These are phyloP conservation scores for Chascanopsetta lugubris DNA, from an alignment of 2,113 vertebrate species.

Conservation along the genomic window DNA sequence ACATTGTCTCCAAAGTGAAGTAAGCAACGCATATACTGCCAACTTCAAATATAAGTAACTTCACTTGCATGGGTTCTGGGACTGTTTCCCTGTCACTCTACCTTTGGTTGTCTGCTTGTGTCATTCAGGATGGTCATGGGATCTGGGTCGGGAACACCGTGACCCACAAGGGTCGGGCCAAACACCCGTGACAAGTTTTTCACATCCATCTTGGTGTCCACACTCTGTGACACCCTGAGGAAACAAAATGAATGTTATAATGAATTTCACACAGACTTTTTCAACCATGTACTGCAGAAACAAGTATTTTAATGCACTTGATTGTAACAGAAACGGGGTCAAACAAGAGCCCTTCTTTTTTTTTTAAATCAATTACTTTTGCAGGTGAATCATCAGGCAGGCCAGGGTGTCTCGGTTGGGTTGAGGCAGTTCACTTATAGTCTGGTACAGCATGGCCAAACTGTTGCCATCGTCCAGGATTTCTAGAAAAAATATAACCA, in stretches of 20 bases:
- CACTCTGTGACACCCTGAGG: slow-evolving; percentile 87
- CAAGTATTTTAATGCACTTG: neutral
- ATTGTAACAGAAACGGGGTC: neutral
- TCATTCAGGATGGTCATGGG: slow-evolving; percentile 90
- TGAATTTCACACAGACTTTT: neutral
- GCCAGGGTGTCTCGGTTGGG: slow-evolving; percentile 93
- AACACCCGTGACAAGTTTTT: slow-evolving; percentile 90
- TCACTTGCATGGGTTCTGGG: no score
- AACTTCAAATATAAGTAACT: neutral
- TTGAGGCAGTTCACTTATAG: slow-evolving; percentile 87
- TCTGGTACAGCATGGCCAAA: slow-evolving; percentile 86
- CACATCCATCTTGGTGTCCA: slow-evolving; percentile 89
- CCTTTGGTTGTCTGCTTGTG: slow-evolving; percentile 89
- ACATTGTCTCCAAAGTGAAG: neutral
- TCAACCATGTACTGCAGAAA: neutral
- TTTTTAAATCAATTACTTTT: slow-evolving; percentile 79
- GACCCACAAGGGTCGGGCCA: slow-evolving; percentile 92
- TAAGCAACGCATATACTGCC: neutral
- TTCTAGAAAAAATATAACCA: slow-evolving; percentile 75
- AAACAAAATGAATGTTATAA: neutral
- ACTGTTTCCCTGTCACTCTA: slow-evolving; percentile 47
- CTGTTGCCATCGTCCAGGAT: slow-evolving; percentile 91
- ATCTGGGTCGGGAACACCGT: slow-evolving; percentile 88
- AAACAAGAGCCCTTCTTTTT: neutral
- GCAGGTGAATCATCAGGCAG: slow-evolving; percentile 92